Evolutionary conservation across 2,797 vertebrate genomes (phyloP).

Genomic region (Enteromius argenteus): DNA sequence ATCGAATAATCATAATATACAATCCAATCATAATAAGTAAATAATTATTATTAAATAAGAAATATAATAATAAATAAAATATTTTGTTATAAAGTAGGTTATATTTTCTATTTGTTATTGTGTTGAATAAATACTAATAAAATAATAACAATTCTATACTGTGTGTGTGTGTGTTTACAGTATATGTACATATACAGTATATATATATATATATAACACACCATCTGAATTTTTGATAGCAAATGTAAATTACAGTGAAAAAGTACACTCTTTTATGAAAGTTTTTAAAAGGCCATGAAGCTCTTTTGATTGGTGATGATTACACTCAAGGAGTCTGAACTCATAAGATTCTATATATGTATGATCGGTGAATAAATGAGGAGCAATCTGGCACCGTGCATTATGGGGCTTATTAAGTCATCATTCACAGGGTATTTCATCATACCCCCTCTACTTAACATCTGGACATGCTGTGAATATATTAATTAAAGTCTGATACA

Average conservation of each 20-base stretch:
- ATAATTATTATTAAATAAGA: too few relatives aligned
- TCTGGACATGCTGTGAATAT: conserved; percentile 52
- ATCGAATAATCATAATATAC: too few relatives aligned
- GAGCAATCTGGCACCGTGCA: conserved; percentile 19
- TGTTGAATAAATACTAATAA: too few relatives aligned
- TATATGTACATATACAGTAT: too few relatives aligned
- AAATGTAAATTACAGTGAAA: background rate
- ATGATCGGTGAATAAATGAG: conserved; percentile 15
- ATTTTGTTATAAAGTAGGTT: too few relatives aligned
- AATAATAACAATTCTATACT: too few relatives aligned
- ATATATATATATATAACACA: too few relatives aligned
- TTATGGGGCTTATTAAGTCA: conserved; percentile 45
- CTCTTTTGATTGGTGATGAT: conserved; percentile 1
- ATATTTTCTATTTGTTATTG: too few relatives aligned
- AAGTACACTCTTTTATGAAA: background rate
- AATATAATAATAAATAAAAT: too few relatives aligned
- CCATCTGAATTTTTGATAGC: background rate
- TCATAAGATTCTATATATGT: conserved; percentile 2
- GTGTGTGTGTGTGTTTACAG: too few relatives aligned
- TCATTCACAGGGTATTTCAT: conserved; percentile 41
- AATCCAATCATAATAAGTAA: too few relatives aligned
- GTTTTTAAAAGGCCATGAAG: background rate
- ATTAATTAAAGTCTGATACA: conserved; percentile 45
- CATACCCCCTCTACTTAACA: conserved; percentile 43
- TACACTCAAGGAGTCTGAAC: conserved; percentile 5